A percentile compares a stretch with the other conserved stretches of the same genome.
Conservation (phyloP, 2,113 vertebrate species). For the Rhinogobius similis region DNA sequence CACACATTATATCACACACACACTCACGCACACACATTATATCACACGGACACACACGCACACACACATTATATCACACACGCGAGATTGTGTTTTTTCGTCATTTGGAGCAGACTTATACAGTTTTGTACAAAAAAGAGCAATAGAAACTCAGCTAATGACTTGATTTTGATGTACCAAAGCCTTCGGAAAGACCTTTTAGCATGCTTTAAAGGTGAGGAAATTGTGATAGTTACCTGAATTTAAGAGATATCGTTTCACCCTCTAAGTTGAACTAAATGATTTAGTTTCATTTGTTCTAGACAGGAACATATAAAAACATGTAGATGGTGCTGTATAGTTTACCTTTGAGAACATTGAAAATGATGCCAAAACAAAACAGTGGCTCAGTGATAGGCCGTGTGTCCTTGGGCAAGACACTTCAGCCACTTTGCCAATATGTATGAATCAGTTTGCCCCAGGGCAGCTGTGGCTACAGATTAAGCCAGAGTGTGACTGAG, state of each 20-base stretch:
- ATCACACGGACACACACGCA: no score
- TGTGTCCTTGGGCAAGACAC: not conserved
- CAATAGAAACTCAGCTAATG: no score
- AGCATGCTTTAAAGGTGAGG: no score
- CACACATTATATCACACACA: no score
- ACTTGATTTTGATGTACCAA: no score
- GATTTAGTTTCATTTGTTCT: not conserved
- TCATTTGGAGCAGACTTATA: no score
- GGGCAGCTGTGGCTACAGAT: not conserved
- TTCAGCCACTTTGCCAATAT: not conserved
- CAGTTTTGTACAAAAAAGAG: no score
- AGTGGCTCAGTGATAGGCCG: not conserved
- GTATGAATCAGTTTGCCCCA: not conserved
- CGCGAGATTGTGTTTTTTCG: no score
- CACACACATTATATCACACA: no score
- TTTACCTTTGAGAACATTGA: not conserved
- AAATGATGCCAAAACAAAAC: not conserved
- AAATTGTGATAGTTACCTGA: no score
- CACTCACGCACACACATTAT: no score
- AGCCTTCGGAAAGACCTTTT: no score
- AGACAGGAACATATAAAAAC: not conserved
- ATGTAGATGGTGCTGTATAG: not conserved
- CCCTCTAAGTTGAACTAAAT: not conserved
- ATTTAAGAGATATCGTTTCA: not conserved
- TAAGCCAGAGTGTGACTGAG: not conserved